phyloP scores from a whole-genome alignment of 2,888 invertebrate genomes.

The Conops quadrifasciatus region DNA sequence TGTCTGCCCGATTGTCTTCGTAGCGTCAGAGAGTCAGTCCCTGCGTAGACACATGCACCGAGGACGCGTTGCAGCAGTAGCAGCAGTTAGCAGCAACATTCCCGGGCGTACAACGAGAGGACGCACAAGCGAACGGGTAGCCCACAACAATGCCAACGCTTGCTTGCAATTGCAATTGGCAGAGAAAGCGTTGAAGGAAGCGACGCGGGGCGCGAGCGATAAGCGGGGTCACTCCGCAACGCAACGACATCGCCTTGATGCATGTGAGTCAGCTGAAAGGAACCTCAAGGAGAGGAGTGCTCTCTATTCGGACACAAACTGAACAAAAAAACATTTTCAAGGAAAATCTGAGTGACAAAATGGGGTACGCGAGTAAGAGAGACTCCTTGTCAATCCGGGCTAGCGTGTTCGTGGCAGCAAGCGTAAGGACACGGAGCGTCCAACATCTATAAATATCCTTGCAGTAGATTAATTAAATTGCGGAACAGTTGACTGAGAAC shows the following conservation, averaged over 20 bases:
- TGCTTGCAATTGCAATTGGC: conserved; percentile 21
- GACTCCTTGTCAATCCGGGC: neutral
- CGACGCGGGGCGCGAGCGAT: neutral
- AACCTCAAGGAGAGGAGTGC: neutral
- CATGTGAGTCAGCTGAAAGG: conserved; percentile 31
- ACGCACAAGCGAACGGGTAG: conserved; percentile 8
- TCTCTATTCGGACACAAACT: neutral
- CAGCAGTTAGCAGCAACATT: conserved; percentile 35
- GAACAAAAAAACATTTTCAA: neutral
- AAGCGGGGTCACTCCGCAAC: conserved; percentile 23
- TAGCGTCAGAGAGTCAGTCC: too few relatives aligned
- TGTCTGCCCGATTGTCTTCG: neutral
- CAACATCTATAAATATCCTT: too few relatives aligned
- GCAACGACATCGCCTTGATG: conserved; percentile 33
- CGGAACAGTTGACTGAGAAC: too few relatives aligned
- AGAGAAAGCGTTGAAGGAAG: neutral
- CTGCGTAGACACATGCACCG: too few relatives aligned
- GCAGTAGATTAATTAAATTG: too few relatives aligned
- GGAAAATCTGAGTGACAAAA: neutral
- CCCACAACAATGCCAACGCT: conserved; percentile 19
- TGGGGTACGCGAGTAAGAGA: neutral
- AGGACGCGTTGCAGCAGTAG: too few relatives aligned
- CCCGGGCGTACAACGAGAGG: conserved; percentile 28
- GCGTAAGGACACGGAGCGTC: too few relatives aligned
- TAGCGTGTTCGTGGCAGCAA: neutral